phyloP scores from a whole-genome alignment of 1,140 invertebrate species.

The Drosophila aff. region DNA sequence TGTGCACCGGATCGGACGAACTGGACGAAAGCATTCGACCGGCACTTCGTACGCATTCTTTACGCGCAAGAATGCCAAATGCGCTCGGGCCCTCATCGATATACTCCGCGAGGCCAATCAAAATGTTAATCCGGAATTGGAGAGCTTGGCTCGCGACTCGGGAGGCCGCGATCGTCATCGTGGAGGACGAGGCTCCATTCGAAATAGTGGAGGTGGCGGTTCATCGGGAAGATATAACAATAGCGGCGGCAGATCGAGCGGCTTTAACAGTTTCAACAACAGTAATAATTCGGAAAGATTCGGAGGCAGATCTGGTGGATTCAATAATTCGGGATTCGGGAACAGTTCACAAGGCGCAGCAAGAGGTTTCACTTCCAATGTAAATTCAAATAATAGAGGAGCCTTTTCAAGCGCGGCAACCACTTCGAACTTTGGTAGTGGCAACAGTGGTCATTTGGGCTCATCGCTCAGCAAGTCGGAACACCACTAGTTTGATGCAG shows the following conservation, averaged over 20 bases:
- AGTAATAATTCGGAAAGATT: background rate
- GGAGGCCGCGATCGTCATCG: constrained; percentile 56
- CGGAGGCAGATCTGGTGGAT: constrained; percentile 12
- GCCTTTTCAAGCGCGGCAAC: background rate
- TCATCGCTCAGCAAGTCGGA: background rate
- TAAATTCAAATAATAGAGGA: background rate
- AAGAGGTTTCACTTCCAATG: constrained; percentile 29
- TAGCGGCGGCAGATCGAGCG: constrained; percentile 13
- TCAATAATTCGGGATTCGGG: constrained; percentile 12
- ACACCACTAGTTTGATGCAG: background rate
- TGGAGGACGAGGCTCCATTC: constrained; percentile 16
- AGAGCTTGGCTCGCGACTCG: constrained; percentile 86
- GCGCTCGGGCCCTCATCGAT: constrained; percentile 95
- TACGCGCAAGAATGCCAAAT: constrained; percentile 71
- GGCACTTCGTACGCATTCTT: constrained; percentile 79
- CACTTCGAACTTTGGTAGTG: background rate
- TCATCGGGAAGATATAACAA: constrained; percentile 17
- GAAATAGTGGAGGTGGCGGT: constrained; percentile 11
- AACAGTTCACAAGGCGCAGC: constrained; percentile 17
- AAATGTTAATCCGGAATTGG: constrained; percentile 86
- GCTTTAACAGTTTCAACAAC: constrained; percentile 25
- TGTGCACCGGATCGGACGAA: constrained; percentile 99
- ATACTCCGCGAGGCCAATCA: constrained; percentile 96
- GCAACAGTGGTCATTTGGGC: background rate
- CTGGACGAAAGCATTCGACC: constrained; percentile 89